Evolutionary conservation across 2,797 vertebrate genomes (phyloP).

Genomic region (Premnoplex brunnescens): DNA sequence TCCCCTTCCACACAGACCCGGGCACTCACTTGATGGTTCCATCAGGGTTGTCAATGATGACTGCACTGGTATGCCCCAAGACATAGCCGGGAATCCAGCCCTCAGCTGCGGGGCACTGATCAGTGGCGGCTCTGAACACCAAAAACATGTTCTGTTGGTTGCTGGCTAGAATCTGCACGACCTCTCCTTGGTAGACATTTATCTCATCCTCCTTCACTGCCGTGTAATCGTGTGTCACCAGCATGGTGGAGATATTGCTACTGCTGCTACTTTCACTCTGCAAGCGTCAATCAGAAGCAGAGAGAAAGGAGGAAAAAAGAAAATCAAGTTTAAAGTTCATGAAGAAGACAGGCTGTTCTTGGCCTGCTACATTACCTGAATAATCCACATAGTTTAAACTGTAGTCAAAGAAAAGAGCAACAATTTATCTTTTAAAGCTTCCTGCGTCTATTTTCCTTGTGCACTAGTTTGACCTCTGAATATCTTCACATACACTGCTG

Average conservation of each 20-base stretch:
- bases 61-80: constrained; percentile 94
- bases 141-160: constrained; percentile 99
- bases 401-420: background rate
- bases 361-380: background rate
- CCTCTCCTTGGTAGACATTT: constrained; percentile 96
- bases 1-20: background rate
- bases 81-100: constrained; percentile 99
- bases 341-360: background rate
- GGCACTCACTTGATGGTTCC: constrained; percentile 92
- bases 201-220: constrained; percentile 99
- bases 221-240: constrained; percentile 99
- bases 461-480: background rate
- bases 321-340: constrained; percentile 1
- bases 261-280: constrained; percentile 99
- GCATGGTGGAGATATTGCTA: constrained; percentile 99
- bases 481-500: background rate
- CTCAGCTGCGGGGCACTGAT: constrained; percentile 97
- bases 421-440: background rate
- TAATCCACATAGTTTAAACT: background rate
- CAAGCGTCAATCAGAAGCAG: constrained; percentile 16
- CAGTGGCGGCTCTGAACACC: constrained; percentile 97
- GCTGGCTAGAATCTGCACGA: constrained; percentile 99
- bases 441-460: background rate
- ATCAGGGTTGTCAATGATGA: constrained; percentile 88
- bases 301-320: constrained; percentile 5